phyloP scores from a whole-genome alignment of 2,113 vertebrate genomes.

The Axis porcinus region DNA sequence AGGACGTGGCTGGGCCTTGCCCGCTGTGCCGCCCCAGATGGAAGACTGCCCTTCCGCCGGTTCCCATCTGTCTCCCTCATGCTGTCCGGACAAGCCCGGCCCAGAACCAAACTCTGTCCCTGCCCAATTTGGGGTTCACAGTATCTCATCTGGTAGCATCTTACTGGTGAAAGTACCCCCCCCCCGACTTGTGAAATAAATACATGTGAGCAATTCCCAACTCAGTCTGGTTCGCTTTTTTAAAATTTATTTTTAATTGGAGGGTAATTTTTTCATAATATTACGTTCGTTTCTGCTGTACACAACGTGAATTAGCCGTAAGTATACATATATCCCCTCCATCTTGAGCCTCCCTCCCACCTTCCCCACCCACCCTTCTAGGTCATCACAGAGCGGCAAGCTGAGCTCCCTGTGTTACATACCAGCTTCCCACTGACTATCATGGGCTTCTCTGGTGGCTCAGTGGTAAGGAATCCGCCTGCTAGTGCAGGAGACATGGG shows the following conservation, averaged over 20 bases:
- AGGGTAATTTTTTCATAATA: neutral
- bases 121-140: constrained; percentile 63
- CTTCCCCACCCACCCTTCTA: neutral
- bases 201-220: constrained; percentile 66
- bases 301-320: neutral
- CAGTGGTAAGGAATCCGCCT: neutral
- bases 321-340: neutral
- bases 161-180: constrained; percentile 45
- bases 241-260: neutral
- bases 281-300: neutral
- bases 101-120: constrained; percentile 65
- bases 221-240: neutral
- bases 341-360: neutral
- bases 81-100: constrained; percentile 28
- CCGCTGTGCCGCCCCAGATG: constrained; percentile 41
- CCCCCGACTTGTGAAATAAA: constrained; percentile 76
- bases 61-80: constrained; percentile 21
- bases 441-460: neutral
- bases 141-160: constrained; percentile 70
- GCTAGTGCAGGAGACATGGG: neutral
- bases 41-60: constrained; percentile 15
- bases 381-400: neutral
- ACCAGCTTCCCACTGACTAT: neutral
- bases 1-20: constrained; percentile 20
- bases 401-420: neutral